phyloP scores from a whole-genome alignment of 2,888 invertebrate genomes.

The Ypsolopha scabrella region DNA sequence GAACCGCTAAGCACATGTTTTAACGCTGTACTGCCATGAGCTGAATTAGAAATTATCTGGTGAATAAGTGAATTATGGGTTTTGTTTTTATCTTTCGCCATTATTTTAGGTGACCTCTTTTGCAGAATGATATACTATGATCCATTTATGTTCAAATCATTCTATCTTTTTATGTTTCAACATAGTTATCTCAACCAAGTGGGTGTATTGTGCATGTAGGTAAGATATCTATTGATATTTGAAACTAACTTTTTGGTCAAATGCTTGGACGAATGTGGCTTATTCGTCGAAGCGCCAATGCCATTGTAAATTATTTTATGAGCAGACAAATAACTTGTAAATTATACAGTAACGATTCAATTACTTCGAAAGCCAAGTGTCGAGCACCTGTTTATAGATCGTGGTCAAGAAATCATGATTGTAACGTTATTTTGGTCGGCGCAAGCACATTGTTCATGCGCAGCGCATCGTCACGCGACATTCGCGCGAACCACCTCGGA shows the following conservation, averaged over 20 bases:
- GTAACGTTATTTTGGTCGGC: conserved; percentile 20
- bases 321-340: background rate
- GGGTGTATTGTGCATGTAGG: too few species aligned
- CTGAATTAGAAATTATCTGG: conserved; percentile 18
- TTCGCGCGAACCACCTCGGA: conserved; percentile 36
- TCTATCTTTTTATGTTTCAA: too few species aligned
- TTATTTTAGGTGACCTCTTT: too few species aligned
- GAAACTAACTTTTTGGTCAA: too few species aligned
- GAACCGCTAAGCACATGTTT: conserved; percentile 61
- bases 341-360: background rate
- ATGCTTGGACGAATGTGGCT: too few species aligned
- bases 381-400: conserved; percentile 58
- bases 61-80: conserved; percentile 25
- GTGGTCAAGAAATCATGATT: conserved; percentile 54
- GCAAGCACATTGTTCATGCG: conserved; percentile 40
- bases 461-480: conserved; percentile 39
- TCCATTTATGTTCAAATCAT: too few species aligned
- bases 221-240: too few species aligned
- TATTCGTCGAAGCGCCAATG: too few species aligned
- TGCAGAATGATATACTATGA: too few species aligned
- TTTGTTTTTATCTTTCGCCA: conserved; percentile 4
- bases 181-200: too few species aligned
- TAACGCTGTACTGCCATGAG: conserved; percentile 39
- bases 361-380: conserved; percentile 11
- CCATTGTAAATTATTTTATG: too few species aligned